Evolutionary conservation across 92 coral and sea anemone species (phyloP).

Genomic region (Bergia puertoricense): DNA sequence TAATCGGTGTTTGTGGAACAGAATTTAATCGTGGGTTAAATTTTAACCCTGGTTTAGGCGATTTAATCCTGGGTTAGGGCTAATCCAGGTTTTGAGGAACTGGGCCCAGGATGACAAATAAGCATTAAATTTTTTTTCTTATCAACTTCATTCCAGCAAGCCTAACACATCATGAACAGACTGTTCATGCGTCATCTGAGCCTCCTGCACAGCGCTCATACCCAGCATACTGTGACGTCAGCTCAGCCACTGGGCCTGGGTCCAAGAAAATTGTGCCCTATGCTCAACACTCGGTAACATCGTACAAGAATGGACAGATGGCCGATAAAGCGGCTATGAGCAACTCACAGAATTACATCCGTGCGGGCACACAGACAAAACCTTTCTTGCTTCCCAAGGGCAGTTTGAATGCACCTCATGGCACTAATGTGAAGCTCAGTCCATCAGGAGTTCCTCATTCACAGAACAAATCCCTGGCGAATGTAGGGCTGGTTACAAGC

Average conservation of each 20-base stretch:
- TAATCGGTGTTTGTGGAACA: no score
- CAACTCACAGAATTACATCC: conserved; percentile 55
- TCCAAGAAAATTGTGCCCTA: conserved; percentile 96
- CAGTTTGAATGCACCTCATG: conserved; percentile 39
- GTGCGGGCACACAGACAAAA: conserved; percentile 58
- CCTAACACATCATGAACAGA: conserved; percentile 95
- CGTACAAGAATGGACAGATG: conserved; percentile 90
- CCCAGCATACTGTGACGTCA: conserved; percentile 99
- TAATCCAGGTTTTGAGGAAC: no score
- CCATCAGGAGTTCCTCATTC: conserved; percentile 33
- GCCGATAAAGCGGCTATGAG: conserved; percentile 58
- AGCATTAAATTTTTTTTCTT: neutral
- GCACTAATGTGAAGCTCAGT: conserved; percentile 32
- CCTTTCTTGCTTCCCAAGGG: conserved; percentile 75
- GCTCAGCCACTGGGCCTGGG: conserved; percentile 92
- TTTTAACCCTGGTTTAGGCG: no score
- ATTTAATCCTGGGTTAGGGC: no score
- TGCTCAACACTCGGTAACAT: conserved; percentile 97
- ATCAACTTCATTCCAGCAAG: conserved; percentile 69
- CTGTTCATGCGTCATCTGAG: conserved; percentile 87
- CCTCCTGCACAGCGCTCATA: conserved; percentile 95
- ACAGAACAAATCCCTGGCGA: conserved; percentile 41
- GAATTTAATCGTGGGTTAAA: no score
- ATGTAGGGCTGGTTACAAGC: conserved; percentile 17
- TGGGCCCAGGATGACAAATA: no score